A percentile compares a stretch with the other conserved stretches of the same genome.
Conservation (phyloP, 2,797 vertebrate genomes). For the Myotis daubentonii region DNA sequence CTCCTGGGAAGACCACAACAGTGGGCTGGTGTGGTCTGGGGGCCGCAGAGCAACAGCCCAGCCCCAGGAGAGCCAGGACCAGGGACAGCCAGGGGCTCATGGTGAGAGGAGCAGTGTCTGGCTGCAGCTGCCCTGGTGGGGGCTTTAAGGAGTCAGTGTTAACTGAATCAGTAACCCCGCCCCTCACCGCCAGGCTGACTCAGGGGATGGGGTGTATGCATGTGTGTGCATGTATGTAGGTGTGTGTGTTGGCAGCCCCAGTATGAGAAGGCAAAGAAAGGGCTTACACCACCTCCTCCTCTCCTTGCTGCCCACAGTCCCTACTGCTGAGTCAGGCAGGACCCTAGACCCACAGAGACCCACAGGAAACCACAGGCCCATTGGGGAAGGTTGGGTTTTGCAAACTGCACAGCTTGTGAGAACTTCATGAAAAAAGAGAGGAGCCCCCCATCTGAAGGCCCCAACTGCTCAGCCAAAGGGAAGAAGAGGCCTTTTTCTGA, state of each 20-base stretch:
- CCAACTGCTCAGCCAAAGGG: not conserved
- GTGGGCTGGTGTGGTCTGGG: slow-evolving; percentile 77
- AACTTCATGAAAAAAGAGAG: slow-evolving; percentile 33
- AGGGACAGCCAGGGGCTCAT: slow-evolving; percentile 83
- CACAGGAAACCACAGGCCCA: slow-evolving; percentile 81
- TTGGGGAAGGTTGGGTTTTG: slow-evolving; percentile 68
- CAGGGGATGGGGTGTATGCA: slow-evolving; percentile 14
- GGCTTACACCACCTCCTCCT: slow-evolving; percentile 68
- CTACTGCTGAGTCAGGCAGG: slow-evolving; percentile 72
- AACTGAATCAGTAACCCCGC: slow-evolving; percentile 68
- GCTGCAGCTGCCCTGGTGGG: not conserved
- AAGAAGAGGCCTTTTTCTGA: not conserved
- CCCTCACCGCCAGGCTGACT: slow-evolving; percentile 70
- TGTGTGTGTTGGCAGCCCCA: slow-evolving; percentile 16
- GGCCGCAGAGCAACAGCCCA: slow-evolving; percentile 84
- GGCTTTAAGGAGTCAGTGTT: slow-evolving; percentile 64
- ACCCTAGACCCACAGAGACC: slow-evolving; percentile 83
- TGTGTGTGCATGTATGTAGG: not conserved
- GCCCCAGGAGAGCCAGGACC: slow-evolving; percentile 84
- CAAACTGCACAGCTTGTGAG: slow-evolving; percentile 66
- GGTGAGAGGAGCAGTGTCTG: slow-evolving; percentile 60
- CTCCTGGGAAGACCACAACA: slow-evolving; percentile 91
- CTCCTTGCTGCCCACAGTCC: not conserved
- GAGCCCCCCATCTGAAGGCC: not conserved
- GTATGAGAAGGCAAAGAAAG: slow-evolving; percentile 49